Base-by-base conservation (phyloP, 2,888 invertebrate species). In the Strigamia maritima region DNA sequence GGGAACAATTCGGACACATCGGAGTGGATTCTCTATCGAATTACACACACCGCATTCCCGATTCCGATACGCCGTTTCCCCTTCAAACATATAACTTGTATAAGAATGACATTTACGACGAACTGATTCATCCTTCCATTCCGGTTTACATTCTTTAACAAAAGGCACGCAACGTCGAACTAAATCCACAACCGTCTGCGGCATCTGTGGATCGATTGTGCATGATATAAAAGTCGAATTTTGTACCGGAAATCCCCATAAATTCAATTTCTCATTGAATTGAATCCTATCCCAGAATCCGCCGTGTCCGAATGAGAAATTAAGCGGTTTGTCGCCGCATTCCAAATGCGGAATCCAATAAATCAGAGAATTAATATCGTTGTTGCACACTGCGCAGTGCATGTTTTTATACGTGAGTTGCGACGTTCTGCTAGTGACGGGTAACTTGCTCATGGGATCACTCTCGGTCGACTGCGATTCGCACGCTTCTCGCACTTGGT, bases 1-100 rank as follows among this genome's bases (percentile, higher is more conserved):
- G 16, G 80, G 76, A 6, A 70, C 75, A 4, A 79, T 76, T 2
- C 80, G 26, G 12, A 60, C 19, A 28, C 82, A 82, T 77, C 82
- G 79, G 16, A 81, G 81, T n/a, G 82, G 81, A 49, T 85, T 80
- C 26, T 84, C 82, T 28, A 86, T 85, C 54, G 85, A 83, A 82
- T 87, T 87, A 82, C 88, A 88, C 49, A 86, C 83, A 24, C 87
- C 88, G 82, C 88, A 88, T 81, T 88, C 87, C 0, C 85, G 84
- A 81, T 88, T 88, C 79, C 87, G 83, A 82, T 85, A 88, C 2
- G 84, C 84, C 16, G 83, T 82, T 19, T 83, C 82, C 16, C 83
- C 83, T 7, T 84, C 82, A 83, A 86, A 87, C 14, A 87, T 85
- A 22, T 85, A 83, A 2, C 86, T 85, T 6, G 87, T 87, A 83